Evolutionary conservation across 2,113 vertebrate genomes (phyloP).

Genomic region (Clarias magur): DNA sequence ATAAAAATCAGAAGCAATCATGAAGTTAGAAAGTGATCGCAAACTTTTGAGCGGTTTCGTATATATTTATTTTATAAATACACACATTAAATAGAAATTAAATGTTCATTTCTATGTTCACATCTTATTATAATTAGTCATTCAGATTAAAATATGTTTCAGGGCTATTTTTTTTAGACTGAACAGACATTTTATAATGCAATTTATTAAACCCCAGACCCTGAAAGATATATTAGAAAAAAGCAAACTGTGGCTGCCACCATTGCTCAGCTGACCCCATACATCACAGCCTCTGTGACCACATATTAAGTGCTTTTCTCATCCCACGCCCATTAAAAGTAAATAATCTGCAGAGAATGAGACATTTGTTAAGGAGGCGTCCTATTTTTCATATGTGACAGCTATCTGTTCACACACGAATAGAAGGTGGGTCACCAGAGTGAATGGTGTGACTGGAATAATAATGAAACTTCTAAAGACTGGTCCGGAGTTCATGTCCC

Average conservation of each 20-base stretch:
- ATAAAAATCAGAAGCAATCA: too few species aligned
- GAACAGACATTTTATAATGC: slow-evolving; percentile 48
- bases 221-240: slow-evolving; percentile 67
- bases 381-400: slow-evolving; percentile 71
- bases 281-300: slow-evolving; percentile 72
- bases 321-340: slow-evolving; percentile 72
- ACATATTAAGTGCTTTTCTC: slow-evolving; percentile 75
- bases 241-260: slow-evolving; percentile 60
- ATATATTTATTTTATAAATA: neutral
- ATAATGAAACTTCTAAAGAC: slow-evolving; percentile 54
- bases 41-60: too few species aligned
- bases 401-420: slow-evolving; percentile 67
- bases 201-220: slow-evolving; percentile 43
- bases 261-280: slow-evolving; percentile 66
- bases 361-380: slow-evolving; percentile 62
- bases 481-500: slow-evolving; percentile 1
- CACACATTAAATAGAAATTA: neutral
- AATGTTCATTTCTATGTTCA: neutral
- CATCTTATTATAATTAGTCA: neutral
- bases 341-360: slow-evolving; percentile 73
- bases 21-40: too few species aligned
- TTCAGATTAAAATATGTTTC: slow-evolving; percentile 17
- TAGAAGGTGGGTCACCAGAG: slow-evolving; percentile 51
- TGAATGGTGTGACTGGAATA: slow-evolving; percentile 38
- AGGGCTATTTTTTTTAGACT: neutral